phyloP scores from a whole-genome alignment of 2,113 vertebrate genomes.

The Anarrhichthys ocellatus region DNA sequence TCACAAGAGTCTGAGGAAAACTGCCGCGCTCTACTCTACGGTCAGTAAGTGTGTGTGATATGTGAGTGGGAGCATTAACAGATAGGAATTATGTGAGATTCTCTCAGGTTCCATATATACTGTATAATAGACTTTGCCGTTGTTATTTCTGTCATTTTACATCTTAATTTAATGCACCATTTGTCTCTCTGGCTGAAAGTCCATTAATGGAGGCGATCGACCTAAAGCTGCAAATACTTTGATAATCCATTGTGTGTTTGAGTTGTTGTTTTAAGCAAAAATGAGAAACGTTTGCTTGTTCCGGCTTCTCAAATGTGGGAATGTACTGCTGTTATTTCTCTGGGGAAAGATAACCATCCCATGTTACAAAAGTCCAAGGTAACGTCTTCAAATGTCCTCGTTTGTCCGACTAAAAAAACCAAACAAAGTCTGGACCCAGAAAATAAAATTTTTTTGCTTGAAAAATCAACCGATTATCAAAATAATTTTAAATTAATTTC shows the following conservation, averaged over 20 bases:
- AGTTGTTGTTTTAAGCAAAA: neutral
- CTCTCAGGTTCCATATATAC: too few relatives aligned
- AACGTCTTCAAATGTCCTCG: neutral
- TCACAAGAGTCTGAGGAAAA: slow-evolving; percentile 67
- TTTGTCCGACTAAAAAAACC: too few relatives aligned
- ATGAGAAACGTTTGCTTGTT: neutral
- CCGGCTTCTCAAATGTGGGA: neutral
- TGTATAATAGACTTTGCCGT: neutral
- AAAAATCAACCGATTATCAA: neutral
- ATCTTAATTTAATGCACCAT: neutral
- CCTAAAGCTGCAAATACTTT: neutral
- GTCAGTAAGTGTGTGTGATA: slow-evolving; percentile 57
- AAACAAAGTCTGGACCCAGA: too few relatives aligned
- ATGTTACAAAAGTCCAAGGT: neutral
- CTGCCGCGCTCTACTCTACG: slow-evolving; percentile 60
- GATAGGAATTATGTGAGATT: too few relatives aligned
- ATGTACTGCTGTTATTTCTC: neutral
- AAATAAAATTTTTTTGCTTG: too few relatives aligned
- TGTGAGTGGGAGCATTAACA: neutral
- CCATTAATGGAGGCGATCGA: neutral
- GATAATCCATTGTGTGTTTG: neutral
- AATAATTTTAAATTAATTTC: neutral
- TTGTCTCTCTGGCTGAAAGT: neutral
- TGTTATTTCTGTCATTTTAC: neutral
- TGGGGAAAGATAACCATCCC: neutral